Base-by-base conservation (phyloP, 2,888 invertebrate species). In the Sinhomidia bicolor region DNA sequence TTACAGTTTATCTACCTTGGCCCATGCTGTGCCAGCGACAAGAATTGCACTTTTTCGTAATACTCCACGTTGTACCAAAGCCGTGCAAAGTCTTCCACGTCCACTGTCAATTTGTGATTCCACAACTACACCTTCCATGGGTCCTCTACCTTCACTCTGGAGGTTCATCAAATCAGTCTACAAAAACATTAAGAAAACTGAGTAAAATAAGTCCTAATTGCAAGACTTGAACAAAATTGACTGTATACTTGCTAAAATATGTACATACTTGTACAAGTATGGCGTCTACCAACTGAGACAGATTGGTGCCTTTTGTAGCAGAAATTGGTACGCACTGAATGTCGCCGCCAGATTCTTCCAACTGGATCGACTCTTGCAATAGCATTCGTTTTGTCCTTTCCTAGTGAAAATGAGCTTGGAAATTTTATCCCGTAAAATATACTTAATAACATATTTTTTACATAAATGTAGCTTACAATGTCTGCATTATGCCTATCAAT, bases 401-500 rank as follows among this genome's bases (percentile, higher is more conserved):
- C 97, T 97, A 92, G n/a, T n/a, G n/a, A n/a, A n/a, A n/a, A n/a
- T n/a, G n/a, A n/a, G n/a, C n/a, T n/a, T n/a, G n/a, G n/a, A n/a
- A n/a, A n/a, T n/a, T n/a, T n/a, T n/a, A n/a, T n/a, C n/a, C n/a
- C n/a, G n/a, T n/a, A n/a, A n/a, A n/a, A n/a, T n/a, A n/a, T n/a
- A n/a, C n/a, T n/a, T n/a, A n/a, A n/a, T n/a, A n/a, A n/a, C 12
- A 54, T 20, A 26, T 14, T 60, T 60, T 57, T 20, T 26, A 60
- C 12, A 14, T 51, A 51, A 10, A 51, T 14, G n/a, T 60, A 32
- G 81, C 96, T 95, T 95, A 98, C 98, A 94, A 98, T 95, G 95
- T 99, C 96, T 89, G 97, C 97, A 93, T 96, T 96, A 88, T 96
- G 96, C 93, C 98, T 97, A 95, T 99, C 99, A 93, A 99, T 98